phyloP scores from a whole-genome alignment of 2,113 vertebrate species.

The Sorex araneus region DNA sequence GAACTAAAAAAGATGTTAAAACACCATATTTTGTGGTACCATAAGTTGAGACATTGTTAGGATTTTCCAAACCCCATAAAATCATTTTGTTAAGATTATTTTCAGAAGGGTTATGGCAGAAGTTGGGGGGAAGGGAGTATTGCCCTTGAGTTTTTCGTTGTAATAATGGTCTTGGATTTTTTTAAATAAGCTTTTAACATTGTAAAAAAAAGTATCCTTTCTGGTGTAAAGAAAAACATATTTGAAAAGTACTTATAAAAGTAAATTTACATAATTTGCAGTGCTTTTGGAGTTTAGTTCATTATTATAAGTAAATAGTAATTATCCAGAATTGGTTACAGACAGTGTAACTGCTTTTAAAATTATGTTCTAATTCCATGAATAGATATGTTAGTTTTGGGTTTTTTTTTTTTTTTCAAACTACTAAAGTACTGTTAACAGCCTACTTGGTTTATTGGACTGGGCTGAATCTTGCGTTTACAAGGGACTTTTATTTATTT shows the following conservation, averaged over 20 bases:
- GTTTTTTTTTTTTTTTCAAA: too few species aligned
- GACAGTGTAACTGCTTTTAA: conserved; percentile 44
- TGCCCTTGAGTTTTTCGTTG: background rate
- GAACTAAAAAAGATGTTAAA: conserved; percentile 43
- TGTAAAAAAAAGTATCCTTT: conserved; percentile 15
- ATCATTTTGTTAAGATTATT: background rate
- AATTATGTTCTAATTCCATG: conserved; percentile 24
- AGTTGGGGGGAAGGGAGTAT: background rate
- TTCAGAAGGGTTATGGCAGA: background rate
- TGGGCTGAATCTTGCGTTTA: background rate
- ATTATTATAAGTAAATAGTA: conserved; percentile 1
- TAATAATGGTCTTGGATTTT: conserved; percentile 43
- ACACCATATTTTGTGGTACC: background rate
- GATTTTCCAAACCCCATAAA: background rate
- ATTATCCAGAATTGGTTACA: conserved; percentile 36
- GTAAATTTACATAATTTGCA: background rate
- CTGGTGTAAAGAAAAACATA: conserved; percentile 38
- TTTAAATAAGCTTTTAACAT: conserved; percentile 3
- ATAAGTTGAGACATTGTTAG: background rate
- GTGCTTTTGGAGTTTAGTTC: conserved; percentile 1
- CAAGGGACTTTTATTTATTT: conserved; percentile 6
- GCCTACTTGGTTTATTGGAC: background rate
- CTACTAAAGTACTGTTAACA: background rate
- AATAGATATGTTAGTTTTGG: background rate
- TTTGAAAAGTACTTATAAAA: conserved; percentile 51